Conservation (phyloP, 2,113 vertebrate genomes). For the Hydrolagus affinis region DNA sequence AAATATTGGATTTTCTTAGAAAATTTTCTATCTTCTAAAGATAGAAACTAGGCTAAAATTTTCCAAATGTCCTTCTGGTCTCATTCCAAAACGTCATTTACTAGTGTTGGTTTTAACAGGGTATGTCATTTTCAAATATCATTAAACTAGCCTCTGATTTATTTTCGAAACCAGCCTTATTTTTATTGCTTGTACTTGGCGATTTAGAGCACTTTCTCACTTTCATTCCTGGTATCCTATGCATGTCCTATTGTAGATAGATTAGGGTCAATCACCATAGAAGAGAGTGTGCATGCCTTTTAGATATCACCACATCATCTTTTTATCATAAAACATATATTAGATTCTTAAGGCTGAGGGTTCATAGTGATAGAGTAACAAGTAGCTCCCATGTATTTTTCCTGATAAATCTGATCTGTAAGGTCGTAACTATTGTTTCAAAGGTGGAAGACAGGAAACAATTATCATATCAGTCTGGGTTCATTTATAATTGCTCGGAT, state of each 20-base stretch:
- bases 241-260: background rate
- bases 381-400: no score
- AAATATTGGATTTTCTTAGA: background rate
- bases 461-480: no score
- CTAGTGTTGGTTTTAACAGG: background rate
- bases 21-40: background rate
- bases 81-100: background rate
- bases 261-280: background rate
- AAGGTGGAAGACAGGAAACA: no score
- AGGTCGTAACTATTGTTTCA: no score
- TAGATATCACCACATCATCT: background rate
- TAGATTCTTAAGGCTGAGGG: background rate
- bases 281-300: background rate
- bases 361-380: background rate
- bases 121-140: background rate
- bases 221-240: background rate
- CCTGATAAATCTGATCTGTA: no score
- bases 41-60: no score
- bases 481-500: no score
- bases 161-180: background rate
- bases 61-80: background rate
- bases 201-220: background rate
- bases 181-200: background rate
- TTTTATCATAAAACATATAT: background rate
- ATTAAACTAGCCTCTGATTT: background rate